Evolutionary conservation across 2,113 vertebrate genomes (phyloP).

Genomic region (Ardeotis arabs): DNA sequence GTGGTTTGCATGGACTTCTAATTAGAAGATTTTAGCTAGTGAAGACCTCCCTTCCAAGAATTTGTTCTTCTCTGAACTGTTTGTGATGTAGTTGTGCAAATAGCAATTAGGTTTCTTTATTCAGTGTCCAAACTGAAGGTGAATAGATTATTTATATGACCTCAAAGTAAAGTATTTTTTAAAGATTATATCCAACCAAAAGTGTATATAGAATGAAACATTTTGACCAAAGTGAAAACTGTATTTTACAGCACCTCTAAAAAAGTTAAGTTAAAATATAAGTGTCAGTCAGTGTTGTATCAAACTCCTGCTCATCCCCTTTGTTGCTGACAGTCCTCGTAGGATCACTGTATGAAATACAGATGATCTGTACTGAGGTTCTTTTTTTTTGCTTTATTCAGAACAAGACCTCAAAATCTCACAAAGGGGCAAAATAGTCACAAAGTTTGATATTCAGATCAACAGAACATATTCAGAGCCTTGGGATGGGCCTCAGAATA

Average conservation of each 20-base stretch:
- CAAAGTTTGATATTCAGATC: neutral
- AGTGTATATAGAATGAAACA: accelerated
- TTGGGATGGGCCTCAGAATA: neutral
- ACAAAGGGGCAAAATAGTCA: accelerated
- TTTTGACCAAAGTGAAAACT: neutral
- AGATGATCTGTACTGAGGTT: neutral
- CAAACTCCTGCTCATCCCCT: accelerated
- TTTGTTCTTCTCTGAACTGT: neutral
- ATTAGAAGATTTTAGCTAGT: neutral
- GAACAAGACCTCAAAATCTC: neutral
- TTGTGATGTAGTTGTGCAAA: neutral
- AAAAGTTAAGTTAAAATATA: neutral
- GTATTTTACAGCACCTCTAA: neutral
- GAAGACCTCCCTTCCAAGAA: neutral
- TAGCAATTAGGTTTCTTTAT: neutral
- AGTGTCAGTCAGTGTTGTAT: too few species aligned
- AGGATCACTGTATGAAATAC: neutral
- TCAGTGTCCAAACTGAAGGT: neutral
- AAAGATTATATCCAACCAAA: neutral
- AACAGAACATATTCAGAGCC: neutral
- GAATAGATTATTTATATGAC: neutral
- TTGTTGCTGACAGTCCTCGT: neutral
- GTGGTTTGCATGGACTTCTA: neutral
- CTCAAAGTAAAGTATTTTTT: neutral
- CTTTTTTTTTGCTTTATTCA: neutral